Percentiles rank a stretch among this genome's conserved stretches.
Conservation (phyloP, 2,888 invertebrate species). For the Autographa gamma region DNA sequence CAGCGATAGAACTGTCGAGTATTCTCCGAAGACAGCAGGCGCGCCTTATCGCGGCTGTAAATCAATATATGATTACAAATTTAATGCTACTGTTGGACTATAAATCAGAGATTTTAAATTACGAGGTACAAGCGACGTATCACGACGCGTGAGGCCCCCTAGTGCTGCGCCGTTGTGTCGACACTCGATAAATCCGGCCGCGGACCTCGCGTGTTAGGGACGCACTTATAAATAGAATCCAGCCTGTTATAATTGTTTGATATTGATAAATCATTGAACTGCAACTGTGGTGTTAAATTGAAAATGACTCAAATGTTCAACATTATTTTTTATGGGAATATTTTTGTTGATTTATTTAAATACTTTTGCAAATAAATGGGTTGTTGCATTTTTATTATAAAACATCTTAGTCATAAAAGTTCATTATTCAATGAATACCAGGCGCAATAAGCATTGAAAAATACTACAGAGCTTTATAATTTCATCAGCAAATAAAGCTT, state of each 20-base stretch:
- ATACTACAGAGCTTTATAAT: too few relatives aligned
- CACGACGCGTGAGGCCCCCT: constrained; percentile 88
- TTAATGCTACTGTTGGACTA: constrained; percentile 88
- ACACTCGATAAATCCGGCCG: constrained; percentile 81
- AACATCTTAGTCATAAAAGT: neutral
- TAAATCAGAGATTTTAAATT: constrained; percentile 88
- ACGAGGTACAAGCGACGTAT: constrained; percentile 85
- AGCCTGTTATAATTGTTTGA: constrained; percentile 67
- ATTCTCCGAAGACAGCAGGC: constrained; percentile 84
- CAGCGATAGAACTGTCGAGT: constrained; percentile 72
- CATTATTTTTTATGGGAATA: constrained; percentile 32
- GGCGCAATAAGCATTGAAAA: neutral
- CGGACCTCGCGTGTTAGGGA: constrained; percentile 61
- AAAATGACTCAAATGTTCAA: constrained; percentile 54
- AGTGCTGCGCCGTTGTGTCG: constrained; percentile 85
- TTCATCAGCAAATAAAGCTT: too few relatives aligned
- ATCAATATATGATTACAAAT: constrained; percentile 89
- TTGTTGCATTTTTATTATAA: neutral
- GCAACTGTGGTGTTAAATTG: constrained; percentile 54
- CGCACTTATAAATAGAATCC: constrained; percentile 62
- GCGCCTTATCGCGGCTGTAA: constrained; percentile 86
- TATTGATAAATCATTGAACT: constrained; percentile 64
- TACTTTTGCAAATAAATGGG: neutral
- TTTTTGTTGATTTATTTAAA: constrained; percentile 49
- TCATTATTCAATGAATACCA: neutral